Conservation (phyloP, 2,113 vertebrate species). For the Hylia prasina region DNA sequence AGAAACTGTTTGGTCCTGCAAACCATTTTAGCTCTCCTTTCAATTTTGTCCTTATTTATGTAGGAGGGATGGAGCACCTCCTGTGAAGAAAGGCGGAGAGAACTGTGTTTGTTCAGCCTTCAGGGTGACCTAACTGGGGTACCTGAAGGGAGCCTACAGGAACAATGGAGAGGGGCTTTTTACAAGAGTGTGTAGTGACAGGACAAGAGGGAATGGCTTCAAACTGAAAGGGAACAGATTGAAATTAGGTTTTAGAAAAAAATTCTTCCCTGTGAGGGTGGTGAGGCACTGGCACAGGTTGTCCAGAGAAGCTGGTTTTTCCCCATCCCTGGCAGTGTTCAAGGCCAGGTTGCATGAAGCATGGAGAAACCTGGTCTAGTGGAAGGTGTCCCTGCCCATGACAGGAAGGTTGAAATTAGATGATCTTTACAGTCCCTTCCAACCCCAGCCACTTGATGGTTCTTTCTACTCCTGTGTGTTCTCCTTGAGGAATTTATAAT, state of each 20-base stretch:
- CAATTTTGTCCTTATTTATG: not conserved
- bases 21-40: not conserved
- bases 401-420: not conserved
- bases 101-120: not conserved
- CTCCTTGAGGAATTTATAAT: not conserved
- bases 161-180: not conserved
- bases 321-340: not conserved
- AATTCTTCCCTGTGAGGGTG: not conserved
- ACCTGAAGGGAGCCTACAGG: not conserved
- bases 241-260: not conserved
- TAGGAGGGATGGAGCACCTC: not conserved
- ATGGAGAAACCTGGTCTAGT: not conserved
- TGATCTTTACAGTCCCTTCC: not conserved
- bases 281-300: not conserved
- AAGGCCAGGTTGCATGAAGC: not conserved
- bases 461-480: not conserved
- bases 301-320: not conserved
- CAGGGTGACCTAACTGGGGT: not conserved
- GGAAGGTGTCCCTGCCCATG: not conserved
- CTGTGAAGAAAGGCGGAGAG: not conserved
- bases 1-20: not conserved
- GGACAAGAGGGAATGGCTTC: not conserved
- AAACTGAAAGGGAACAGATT: not conserved
- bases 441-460: accelerated
- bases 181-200: not conserved